A percentile compares a stretch with the other conserved stretches of the same genome.
Conservation (phyloP, 2,113 vertebrate species). For the Melanerpes aurifrons region DNA sequence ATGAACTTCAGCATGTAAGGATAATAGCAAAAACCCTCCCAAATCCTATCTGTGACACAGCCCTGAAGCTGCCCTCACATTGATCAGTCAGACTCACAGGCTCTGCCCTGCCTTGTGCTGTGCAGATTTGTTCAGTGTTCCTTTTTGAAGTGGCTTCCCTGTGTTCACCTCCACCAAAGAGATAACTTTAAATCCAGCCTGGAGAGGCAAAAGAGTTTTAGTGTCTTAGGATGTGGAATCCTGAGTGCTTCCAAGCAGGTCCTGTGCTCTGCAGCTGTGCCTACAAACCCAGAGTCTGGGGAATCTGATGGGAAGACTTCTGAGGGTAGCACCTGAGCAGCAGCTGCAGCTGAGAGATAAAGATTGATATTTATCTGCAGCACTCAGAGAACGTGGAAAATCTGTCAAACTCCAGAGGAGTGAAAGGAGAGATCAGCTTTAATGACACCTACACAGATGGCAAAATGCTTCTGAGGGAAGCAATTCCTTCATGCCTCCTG, state of each 20-base stretch:
- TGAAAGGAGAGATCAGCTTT: slow-evolving; percentile 26
- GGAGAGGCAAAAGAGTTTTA: background rate
- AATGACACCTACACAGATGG: slow-evolving; percentile 28
- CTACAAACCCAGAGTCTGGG: background rate
- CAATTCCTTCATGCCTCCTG: background rate
- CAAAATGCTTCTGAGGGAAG: slow-evolving; percentile 12
- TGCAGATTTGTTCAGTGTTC: background rate
- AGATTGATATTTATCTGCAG: slow-evolving; percentile 18
- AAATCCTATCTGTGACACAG: background rate
- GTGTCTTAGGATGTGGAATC: background rate
- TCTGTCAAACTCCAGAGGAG: slow-evolving; percentile 22
- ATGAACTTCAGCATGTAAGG: background rate
- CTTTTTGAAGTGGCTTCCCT: background rate
- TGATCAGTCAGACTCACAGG: background rate
- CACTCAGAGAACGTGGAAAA: slow-evolving; percentile 15
- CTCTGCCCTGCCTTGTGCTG: background rate
- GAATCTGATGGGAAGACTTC: background rate
- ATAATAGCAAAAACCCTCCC: background rate
- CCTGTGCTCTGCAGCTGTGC: background rate
- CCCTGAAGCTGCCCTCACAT: background rate
- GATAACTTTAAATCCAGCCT: background rate
- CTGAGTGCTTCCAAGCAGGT: background rate
- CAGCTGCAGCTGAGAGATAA: slow-evolving; percentile 1
- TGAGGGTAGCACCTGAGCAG: slow-evolving; percentile 13
- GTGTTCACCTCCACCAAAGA: background rate